phyloP scores from a whole-genome alignment of 2,113 vertebrate genomes.

The Cygnus atratus region DNA sequence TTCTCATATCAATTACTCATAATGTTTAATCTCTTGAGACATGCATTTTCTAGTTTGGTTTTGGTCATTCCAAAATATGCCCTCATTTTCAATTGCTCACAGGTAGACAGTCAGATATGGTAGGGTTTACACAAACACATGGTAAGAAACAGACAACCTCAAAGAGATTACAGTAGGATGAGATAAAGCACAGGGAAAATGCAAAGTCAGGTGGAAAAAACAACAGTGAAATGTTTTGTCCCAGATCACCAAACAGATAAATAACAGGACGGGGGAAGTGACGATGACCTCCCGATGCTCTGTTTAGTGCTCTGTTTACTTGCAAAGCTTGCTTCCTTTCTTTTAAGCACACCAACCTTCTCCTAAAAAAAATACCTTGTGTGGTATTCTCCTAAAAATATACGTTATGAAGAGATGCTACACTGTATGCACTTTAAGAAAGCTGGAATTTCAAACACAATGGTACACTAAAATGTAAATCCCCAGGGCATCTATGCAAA shows the following conservation, averaged over 20 bases:
- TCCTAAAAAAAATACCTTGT: neutral
- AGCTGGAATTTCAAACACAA: neutral
- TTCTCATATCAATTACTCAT: neutral
- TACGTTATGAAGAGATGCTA: neutral
- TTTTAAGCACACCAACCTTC: neutral
- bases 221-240: neutral
- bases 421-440: neutral
- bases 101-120: neutral
- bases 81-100: neutral
- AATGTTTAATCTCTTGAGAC: neutral
- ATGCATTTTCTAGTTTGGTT: fast-evolving
- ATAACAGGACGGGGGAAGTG: neutral
- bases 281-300: neutral
- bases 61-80: neutral
- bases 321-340: neutral
- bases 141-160: neutral
- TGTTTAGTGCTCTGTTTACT: neutral
- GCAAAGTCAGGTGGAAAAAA: neutral
- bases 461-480: neutral
- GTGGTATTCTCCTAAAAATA: no score
- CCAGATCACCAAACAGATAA: neutral
- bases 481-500: neutral
- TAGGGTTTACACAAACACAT: neutral
- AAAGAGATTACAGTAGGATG: neutral
- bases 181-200: neutral